phyloP scores from a whole-genome alignment of 2,113 vertebrate genomes.

The Ginglymostoma cirratum region DNA sequence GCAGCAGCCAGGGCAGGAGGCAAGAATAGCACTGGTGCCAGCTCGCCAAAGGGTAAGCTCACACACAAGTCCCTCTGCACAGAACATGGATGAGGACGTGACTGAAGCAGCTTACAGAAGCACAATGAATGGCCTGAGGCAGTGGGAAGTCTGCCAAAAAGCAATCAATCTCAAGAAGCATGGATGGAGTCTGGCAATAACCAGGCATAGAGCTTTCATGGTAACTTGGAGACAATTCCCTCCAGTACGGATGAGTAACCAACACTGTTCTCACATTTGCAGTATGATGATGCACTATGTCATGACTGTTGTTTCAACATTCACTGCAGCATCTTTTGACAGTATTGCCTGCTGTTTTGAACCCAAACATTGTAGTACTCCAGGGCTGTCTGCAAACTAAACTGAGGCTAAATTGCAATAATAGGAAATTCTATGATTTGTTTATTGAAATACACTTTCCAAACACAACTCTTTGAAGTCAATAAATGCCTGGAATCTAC shows the following conservation, averaged over 20 bases:
- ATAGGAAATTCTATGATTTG: not conserved
- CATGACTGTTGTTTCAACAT: not conserved
- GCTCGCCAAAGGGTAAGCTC: not conserved
- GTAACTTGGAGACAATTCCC: too few relatives aligned
- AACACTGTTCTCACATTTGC: not conserved
- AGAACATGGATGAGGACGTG: not conserved
- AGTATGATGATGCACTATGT: not conserved
- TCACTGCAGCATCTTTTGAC: not conserved
- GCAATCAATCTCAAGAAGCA: too few relatives aligned
- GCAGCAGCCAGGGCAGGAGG: not conserved
- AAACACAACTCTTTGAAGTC: constrained; percentile 18
- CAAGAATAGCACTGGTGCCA: not conserved
- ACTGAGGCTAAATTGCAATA: not conserved
- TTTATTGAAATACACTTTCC: not conserved
- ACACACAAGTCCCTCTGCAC: not conserved
- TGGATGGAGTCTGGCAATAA: too few relatives aligned
- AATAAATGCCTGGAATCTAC: constrained; percentile 19
- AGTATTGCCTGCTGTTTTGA: not conserved
- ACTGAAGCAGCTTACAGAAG: not conserved
- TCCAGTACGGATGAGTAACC: too few relatives aligned
- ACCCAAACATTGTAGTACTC: too few relatives aligned
- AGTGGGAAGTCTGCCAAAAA: too few relatives aligned
- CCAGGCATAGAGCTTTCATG: too few relatives aligned
- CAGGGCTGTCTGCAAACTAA: not conserved
- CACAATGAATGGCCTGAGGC: not conserved